Percentiles rank a stretch among this genome's conserved stretches.
Evolutionary conservation across 2,888 invertebrate genomes (phyloP).

Genomic region (Altica lythri): DNA sequence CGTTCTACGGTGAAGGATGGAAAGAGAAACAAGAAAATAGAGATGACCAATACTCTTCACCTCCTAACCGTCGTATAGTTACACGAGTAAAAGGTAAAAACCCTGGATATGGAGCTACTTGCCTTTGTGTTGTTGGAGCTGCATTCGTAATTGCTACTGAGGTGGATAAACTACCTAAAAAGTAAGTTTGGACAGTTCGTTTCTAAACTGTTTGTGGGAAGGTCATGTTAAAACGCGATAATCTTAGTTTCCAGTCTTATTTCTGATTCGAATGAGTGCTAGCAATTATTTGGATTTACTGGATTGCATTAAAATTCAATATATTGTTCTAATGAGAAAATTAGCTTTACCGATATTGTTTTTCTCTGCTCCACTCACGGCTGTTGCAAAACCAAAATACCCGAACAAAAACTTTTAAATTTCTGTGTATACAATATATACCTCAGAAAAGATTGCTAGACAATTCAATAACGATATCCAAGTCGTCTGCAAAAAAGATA

Average conservation of each 20-base stretch:
- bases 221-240: too few species aligned
- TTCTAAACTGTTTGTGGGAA: too few species aligned
- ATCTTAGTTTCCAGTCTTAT: too few species aligned
- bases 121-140: slow-evolving; percentile 70
- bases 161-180: slow-evolving; percentile 70
- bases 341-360: neutral
- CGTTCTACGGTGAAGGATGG: slow-evolving; percentile 83
- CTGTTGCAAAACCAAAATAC: too few species aligned
- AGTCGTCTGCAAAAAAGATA: too few species aligned
- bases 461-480: too few species aligned
- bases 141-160: slow-evolving; percentile 79
- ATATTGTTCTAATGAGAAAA: neutral
- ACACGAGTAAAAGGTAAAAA: slow-evolving; percentile 71
- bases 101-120: slow-evolving; percentile 85
- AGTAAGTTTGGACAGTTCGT: slow-evolving; percentile 54
- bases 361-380: too few species aligned
- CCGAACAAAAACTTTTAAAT: too few species aligned
- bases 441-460: too few species aligned
- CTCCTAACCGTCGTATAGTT: slow-evolving; percentile 64
- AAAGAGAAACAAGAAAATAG: slow-evolving; percentile 63
- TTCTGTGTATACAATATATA: too few species aligned
- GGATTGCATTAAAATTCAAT: neutral
- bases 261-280: neutral
- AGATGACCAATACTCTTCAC: slow-evolving; percentile 61
- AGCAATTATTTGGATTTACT: neutral